phyloP scores from a whole-genome alignment of 2,888 invertebrate genomes.

The Sarcophaga variegata region DNA sequence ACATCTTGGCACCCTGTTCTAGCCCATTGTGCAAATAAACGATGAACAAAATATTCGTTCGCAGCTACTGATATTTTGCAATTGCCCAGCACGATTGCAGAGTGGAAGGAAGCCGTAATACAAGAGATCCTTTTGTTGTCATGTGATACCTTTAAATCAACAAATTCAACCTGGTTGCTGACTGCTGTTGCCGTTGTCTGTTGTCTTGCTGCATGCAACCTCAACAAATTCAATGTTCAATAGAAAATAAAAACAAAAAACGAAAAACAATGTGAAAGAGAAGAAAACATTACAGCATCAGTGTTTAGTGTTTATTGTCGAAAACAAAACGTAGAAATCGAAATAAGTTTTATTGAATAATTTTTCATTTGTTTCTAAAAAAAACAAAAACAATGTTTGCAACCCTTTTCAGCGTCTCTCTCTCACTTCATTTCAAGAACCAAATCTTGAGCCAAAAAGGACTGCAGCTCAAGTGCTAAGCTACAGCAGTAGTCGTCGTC shows the following conservation, averaged over 20 bases:
- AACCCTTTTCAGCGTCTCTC: too few species aligned
- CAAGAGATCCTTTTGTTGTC: conserved; percentile 62
- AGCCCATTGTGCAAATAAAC: conserved; percentile 37
- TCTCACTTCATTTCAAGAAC: too few species aligned
- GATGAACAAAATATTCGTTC: conserved; percentile 1
- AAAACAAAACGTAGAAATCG: conserved; percentile 68
- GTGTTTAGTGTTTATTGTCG: conserved; percentile 45
- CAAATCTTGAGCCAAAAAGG: conserved; percentile 13
- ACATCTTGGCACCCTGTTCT: too few species aligned
- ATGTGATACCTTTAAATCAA: conserved; percentile 65
- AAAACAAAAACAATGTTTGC: not conserved
- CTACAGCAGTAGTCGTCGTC: not conserved
- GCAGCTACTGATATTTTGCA: conserved; percentile 47
- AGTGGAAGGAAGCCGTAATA: conserved; percentile 41
- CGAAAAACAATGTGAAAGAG: too few species aligned
- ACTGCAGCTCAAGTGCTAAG: conserved; percentile 74
- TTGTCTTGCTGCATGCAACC: not conserved
- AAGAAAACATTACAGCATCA: conserved; percentile 14
- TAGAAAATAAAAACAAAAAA: conserved; percentile 3
- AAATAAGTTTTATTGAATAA: conserved; percentile 81
- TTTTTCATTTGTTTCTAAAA: conserved; percentile 78
- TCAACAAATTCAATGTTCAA: conserved; percentile 24
- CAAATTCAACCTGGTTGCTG: conserved; percentile 50
- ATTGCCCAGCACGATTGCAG: conserved; percentile 50
- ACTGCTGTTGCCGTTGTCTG: not conserved